Conservation (phyloP, 2,888 invertebrate species). For the Dasysyrphus tricinctus region DNA sequence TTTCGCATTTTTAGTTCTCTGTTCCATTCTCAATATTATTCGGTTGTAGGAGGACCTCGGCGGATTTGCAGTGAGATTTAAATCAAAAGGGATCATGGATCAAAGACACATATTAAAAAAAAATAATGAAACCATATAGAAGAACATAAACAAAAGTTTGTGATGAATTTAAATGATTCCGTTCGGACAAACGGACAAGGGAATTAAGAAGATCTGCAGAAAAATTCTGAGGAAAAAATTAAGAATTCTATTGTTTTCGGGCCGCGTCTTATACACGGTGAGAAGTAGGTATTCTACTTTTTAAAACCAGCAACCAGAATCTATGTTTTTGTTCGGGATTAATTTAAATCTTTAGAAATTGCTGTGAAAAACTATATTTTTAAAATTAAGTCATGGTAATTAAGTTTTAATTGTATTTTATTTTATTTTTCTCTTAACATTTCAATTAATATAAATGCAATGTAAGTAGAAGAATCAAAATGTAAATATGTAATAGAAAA, state of each 20-base stretch:
- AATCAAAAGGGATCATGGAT: conserved; percentile 57
- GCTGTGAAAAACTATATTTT: too few species aligned
- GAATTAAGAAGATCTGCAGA: not conserved
- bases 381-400: too few species aligned
- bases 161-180: conserved; percentile 62
- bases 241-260: conserved; percentile 64
- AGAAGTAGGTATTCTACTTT: conserved; percentile 37
- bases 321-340: too few species aligned
- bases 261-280: not conserved
- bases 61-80: conserved; percentile 54
- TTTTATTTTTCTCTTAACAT: too few species aligned
- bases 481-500: too few species aligned
- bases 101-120: not conserved
- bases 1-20: conserved; percentile 52
- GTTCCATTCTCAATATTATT: conserved; percentile 39
- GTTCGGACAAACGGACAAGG: conserved; percentile 43
- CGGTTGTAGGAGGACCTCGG: conserved; percentile 36
- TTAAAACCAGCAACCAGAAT: too few species aligned
- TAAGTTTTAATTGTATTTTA: too few species aligned
- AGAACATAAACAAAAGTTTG: conserved; percentile 25
- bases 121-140: not conserved
- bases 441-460: too few species aligned
- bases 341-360: too few species aligned
- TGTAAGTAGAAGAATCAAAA: too few species aligned
- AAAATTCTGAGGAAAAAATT: conserved; percentile 52